Evolutionary conservation across 2,888 invertebrate species (phyloP), one percentile per base, ranked within the genome.

Genomic region (Drosophila tripunctata): DNA sequence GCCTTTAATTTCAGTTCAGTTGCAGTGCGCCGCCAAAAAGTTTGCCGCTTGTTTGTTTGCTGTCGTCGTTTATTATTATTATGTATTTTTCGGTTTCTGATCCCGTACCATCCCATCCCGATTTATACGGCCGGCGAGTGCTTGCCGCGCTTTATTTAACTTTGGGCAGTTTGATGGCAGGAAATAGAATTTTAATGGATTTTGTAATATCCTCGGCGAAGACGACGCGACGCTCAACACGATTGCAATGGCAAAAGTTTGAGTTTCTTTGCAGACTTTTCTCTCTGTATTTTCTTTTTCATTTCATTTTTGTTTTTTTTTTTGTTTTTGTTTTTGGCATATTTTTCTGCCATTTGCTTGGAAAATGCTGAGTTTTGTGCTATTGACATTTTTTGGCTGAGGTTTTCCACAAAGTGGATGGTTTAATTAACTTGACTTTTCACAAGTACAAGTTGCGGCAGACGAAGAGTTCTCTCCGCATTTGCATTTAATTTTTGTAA

Each of bases 91-190:
- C 27, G 66, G 70, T 68, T 67, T 67, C 50, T 43, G 24, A 45
- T 22, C 48, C 62, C n/a, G 4, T 21, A 10, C 10, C 22, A 14
- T 2, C 21, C 8, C n/a, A 43, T 56, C 30, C 55, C 67, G 43
- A 61, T 62, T 66, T 63, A 60, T 61, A 61, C 66, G 60, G 64
- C 68, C 38, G 61, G 38, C 48, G 40, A 63, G 67, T 31, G 51
- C 64, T 62, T 60, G 70, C 78, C 61, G 81, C 76, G 79, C 75
- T 79, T 79, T 83, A 85, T 83, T 83, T 83, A 83, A 83, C 83
- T 83, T 83, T 83, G 83, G 83, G 83, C 83, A 85, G 85, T 83
- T 83, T 83, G 85, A 85, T 83, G 85, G 80, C 83, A 83, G 85
- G 83, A 83, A 83, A 83, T 83, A 83, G 75, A 83, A 85, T 83